phyloP scores from a whole-genome alignment of 2,113 vertebrate genomes.

The Seriola quinqueradiata region DNA sequence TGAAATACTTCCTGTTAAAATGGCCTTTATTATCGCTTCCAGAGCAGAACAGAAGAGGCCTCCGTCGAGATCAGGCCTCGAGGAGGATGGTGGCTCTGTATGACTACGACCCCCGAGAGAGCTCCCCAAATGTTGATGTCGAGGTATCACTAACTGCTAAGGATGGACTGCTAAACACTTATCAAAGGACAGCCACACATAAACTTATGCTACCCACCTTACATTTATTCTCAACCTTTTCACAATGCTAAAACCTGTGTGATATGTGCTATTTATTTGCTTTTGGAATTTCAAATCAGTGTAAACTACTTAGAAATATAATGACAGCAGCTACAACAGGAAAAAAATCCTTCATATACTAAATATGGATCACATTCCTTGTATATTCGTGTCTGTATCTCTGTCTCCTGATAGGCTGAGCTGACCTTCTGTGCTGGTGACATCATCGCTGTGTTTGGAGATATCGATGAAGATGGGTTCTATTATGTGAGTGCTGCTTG shows the following conservation, averaged over 20 bases:
- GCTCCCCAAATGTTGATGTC: constrained; percentile 93
- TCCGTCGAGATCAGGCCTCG: constrained; percentile 81
- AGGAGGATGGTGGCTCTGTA: constrained; percentile 94
- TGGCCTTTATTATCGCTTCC: background rate
- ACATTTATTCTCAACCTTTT: background rate
- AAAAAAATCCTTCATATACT: too few relatives aligned
- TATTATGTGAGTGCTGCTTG: constrained; percentile 91
- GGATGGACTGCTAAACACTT: background rate
- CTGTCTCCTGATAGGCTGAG: constrained; percentile 88
- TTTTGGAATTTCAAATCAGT: background rate
- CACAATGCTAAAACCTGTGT: background rate
- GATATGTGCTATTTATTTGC: background rate
- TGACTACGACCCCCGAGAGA: constrained; percentile 96
- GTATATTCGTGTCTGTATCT: constrained; percentile 6
- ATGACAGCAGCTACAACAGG: too few relatives aligned
- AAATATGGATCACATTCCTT: background rate
- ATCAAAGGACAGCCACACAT: background rate
- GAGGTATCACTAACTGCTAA: constrained; percentile 85
- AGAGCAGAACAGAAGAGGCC: constrained; percentile 80
- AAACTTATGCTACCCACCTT: background rate
- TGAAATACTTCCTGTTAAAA: background rate
- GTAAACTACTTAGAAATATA: background rate
- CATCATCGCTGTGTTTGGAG: constrained; percentile 92
- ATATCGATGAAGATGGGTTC: constrained; percentile 97
- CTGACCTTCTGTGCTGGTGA: constrained; percentile 94